Percentiles rank a stretch among this genome's conserved stretches.
phyloP scores from a whole-genome alignment of 2,113 vertebrate genomes.

The Echinops telfairi region DNA sequence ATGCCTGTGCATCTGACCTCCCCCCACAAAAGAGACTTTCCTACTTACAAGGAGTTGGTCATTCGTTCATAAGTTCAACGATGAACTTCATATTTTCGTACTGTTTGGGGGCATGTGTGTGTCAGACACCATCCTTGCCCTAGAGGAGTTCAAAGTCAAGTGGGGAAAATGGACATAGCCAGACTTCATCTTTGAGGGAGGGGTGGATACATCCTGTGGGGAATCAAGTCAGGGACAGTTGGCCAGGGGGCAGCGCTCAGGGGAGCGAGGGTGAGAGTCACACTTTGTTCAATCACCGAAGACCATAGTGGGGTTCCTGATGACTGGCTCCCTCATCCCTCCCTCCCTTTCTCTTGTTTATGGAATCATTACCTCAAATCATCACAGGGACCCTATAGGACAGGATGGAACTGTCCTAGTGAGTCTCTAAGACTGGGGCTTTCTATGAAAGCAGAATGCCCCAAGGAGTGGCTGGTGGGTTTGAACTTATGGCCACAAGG shows the following conservation, averaged over 20 bases:
- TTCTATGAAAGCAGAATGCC: too few species aligned
- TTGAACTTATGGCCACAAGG: too few species aligned
- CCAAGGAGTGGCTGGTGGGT: too few species aligned
- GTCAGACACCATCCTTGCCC: not conserved
- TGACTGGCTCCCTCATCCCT: not conserved
- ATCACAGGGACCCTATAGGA: too few species aligned
- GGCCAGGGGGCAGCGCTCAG: not conserved
- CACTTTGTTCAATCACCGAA: not conserved
- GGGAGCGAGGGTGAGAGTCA: not conserved
- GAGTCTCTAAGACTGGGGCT: too few species aligned
- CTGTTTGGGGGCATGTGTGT: not conserved
- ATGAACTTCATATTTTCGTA: accelerated
- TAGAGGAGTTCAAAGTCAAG: not conserved
- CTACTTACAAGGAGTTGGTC: not conserved
- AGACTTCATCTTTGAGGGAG: not conserved
- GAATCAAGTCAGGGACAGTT: not conserved
- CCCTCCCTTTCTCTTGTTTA: not conserved
- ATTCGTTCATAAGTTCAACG: not conserved
- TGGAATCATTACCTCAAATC: too few species aligned
- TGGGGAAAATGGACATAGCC: not conserved
- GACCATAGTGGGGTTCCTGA: not conserved
- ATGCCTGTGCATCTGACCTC: too few species aligned
- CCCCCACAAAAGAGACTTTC: not conserved
- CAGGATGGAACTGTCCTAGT: too few species aligned
- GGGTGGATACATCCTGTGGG: not conserved